These are phyloP conservation scores for Pyralis farinalis DNA, from an alignment of 2,888 invertebrate species.

Conservation along the genomic window DNA sequence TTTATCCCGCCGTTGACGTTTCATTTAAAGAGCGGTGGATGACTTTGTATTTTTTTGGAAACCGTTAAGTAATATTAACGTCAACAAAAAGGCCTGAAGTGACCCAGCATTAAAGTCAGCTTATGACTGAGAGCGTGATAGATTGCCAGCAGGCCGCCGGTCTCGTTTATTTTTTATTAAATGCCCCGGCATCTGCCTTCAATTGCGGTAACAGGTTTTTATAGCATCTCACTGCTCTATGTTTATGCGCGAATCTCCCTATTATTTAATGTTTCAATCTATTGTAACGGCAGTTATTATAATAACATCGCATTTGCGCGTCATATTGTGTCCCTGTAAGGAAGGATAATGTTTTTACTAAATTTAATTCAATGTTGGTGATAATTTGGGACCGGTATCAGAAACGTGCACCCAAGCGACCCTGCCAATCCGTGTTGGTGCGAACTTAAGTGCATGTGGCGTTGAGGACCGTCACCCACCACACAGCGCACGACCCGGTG, in stretches of 20 bases:
- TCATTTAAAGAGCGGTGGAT: conserved; percentile 58
- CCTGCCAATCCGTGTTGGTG: too few species aligned
- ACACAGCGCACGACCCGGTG: too few species aligned
- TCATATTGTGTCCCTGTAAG: too few species aligned
- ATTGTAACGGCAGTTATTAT: background rate
- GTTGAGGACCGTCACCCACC: too few species aligned
- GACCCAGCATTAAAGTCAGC: conserved; percentile 78
- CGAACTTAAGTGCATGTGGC: too few species aligned
- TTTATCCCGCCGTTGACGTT: conserved; percentile 59
- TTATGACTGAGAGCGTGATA: conserved; percentile 75
- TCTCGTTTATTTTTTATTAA: conserved; percentile 73
- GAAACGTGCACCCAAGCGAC: too few species aligned
- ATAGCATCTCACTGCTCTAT: conserved; percentile 36
- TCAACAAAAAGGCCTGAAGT: conserved; percentile 76
- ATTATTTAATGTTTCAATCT: conserved; percentile 29
- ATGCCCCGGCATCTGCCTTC: conserved; percentile 64
- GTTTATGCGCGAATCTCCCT: conserved; percentile 36
- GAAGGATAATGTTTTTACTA: too few species aligned
- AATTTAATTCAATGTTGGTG: too few species aligned
- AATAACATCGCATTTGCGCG: conserved; percentile 1
- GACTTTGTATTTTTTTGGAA: conserved; percentile 55
- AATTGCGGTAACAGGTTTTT: conserved; percentile 68
- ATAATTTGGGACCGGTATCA: too few species aligned
- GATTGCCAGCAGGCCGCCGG: conserved; percentile 57
- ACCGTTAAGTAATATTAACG: conserved; percentile 70